Evolutionary conservation across 1,140 invertebrate genomes (phyloP).

Genomic region (Prorops nasuta): DNA sequence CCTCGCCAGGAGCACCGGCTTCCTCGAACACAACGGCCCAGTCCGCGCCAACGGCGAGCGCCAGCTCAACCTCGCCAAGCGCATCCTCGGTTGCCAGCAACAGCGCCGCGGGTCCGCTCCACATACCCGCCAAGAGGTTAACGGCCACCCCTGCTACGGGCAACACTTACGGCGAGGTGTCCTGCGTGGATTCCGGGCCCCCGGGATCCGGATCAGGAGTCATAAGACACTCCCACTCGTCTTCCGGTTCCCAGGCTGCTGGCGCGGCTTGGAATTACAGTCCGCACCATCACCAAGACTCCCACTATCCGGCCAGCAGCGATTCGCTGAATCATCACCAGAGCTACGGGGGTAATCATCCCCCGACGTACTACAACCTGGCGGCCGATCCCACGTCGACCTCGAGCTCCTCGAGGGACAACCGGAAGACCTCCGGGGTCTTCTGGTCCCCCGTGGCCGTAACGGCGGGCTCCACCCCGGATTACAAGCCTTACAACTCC

Average conservation of each 20-base stretch:
- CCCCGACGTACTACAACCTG: conserved; percentile 77
- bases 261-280: conserved; percentile 50
- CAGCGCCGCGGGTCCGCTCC: conserved; percentile 67
- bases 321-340: conserved; percentile 68
- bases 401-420: conserved; percentile 58
- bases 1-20: conserved; percentile 58
- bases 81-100: conserved; percentile 66
- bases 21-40: conserved; percentile 54
- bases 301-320: conserved; percentile 52
- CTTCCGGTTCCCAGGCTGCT: conserved; percentile 61
- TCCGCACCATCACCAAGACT: conserved; percentile 52
- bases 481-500: conserved; percentile 64
- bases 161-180: conserved; percentile 60
- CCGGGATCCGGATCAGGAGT: conserved; percentile 57
- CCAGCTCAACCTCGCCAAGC: conserved; percentile 67
- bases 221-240: conserved; percentile 72
- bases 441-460: conserved; percentile 71
- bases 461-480: conserved; percentile 51
- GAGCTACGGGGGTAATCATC: conserved; percentile 62
- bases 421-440: conserved; percentile 54
- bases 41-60: conserved; percentile 59
- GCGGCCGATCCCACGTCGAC: conserved; percentile 61
- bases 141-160: conserved; percentile 49
- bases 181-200: conserved; percentile 59
- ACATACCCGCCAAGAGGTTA: conserved; percentile 80